A percentile compares a stretch with the other conserved stretches of the same genome.
Conservation (phyloP, 2,888 invertebrate species). For the Papilio demoleus region DNA sequence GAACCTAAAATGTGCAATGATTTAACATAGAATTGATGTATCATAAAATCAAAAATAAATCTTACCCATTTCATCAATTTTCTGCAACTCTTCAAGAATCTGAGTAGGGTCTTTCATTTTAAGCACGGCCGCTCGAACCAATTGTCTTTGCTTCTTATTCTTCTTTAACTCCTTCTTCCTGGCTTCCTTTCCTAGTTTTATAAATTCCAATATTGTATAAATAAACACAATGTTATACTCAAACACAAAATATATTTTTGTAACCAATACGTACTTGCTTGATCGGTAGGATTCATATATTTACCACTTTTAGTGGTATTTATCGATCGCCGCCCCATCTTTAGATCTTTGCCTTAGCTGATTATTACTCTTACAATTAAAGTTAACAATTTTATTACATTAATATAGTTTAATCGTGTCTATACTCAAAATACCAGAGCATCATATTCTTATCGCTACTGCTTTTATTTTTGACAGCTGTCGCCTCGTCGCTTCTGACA, state of each 20-base stretch:
- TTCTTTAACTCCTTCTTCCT: constrained; percentile 98
- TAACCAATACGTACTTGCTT: constrained; percentile 92
- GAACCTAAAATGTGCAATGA: background rate
- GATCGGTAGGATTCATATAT: constrained; percentile 99
- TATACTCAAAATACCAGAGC: background rate
- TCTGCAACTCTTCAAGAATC: constrained; percentile 97
- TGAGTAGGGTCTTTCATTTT: constrained; percentile 99
- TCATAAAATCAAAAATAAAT: background rate
- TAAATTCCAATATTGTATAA: background rate
- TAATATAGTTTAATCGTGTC: background rate
- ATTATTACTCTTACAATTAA: background rate
- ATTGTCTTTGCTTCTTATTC: constrained; percentile 98
- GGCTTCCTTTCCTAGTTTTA: constrained; percentile 94
- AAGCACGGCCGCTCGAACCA: constrained; percentile 97
- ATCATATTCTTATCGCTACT: background rate
- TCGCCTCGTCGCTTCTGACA: background rate
- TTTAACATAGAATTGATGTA: no score
- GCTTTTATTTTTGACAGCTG: background rate
- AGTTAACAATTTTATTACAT: background rate
- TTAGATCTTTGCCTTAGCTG: constrained; percentile 50
- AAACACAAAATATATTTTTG: constrained; percentile 40
- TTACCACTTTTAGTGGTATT: constrained; percentile 99
- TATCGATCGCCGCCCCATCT: constrained; percentile 97
- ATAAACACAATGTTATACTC: constrained; percentile 34
- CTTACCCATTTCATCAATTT: constrained; percentile 98